These are phyloP conservation scores for Psilanteris sp. DNA, from an alignment of 1,140 invertebrate species.

Conservation along the genomic window DNA sequence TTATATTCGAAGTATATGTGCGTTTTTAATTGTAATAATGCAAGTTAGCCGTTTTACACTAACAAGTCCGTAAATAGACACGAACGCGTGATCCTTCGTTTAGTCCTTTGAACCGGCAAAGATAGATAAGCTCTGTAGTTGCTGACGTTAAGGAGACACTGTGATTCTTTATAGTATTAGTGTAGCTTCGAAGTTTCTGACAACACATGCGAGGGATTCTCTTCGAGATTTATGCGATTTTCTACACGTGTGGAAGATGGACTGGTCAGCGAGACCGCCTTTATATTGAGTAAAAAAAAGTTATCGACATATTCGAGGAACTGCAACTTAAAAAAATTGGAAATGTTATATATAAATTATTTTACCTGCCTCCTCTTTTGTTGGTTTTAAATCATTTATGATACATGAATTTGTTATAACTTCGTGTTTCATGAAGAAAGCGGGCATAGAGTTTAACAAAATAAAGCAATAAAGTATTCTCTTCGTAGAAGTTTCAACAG, in stretches of 20 bases:
- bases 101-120: constrained; percentile 52
- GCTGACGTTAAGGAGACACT: constrained; percentile 55
- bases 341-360: constrained; percentile 7
- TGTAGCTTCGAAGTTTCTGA: constrained; percentile 44
- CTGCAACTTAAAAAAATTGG: constrained; percentile 19
- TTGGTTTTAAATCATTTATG: too few species aligned
- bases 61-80: constrained; percentile 62
- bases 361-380: not conserved
- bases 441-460: too few species aligned
- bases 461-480: too few species aligned
- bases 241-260: constrained; percentile 33
- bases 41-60: constrained; percentile 45
- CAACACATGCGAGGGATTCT: constrained; percentile 46
- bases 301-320: constrained; percentile 25
- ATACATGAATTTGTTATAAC: too few species aligned
- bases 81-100: constrained; percentile 61
- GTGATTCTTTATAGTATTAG: constrained; percentile 56
- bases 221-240: constrained; percentile 43
- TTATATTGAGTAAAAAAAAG: constrained; percentile 35
- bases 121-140: constrained; percentile 51
- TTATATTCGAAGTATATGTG: too few species aligned
- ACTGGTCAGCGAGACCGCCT: constrained; percentile 21
- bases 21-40: too few species aligned
- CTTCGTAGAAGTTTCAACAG: too few species aligned
- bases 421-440: too few species aligned